A percentile compares a stretch with the other conserved stretches of the same genome.
Conservation (phyloP, 2,797 vertebrate species). For the Sardinella longiceps region DNA sequence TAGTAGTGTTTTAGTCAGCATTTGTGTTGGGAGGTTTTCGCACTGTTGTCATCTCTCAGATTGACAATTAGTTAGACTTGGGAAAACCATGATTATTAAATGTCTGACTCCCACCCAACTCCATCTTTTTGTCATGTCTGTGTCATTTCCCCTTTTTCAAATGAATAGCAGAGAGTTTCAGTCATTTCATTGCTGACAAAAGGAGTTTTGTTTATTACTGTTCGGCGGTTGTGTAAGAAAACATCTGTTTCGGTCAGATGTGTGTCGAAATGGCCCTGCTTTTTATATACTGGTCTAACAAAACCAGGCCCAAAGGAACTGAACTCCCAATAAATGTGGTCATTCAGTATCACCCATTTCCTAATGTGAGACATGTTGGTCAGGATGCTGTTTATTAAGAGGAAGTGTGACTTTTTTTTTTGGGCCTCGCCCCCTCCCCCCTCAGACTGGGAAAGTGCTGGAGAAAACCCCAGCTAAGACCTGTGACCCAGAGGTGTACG, state of each 20-base stretch:
- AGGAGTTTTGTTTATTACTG: background rate
- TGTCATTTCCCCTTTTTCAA: background rate
- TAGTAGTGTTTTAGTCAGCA: background rate
- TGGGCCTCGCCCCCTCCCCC: no score
- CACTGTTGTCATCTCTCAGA: background rate
- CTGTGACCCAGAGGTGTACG: constrained; percentile 79
- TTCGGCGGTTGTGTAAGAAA: background rate
- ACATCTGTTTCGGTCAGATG: background rate
- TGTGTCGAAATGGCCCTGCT: background rate
- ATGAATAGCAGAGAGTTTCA: background rate
- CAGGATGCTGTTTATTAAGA: background rate
- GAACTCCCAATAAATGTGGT: background rate
- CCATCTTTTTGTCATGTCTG: background rate
- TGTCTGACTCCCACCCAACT: background rate
- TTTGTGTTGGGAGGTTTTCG: background rate
- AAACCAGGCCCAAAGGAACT: background rate
- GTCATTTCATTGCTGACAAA: constrained; percentile 1
- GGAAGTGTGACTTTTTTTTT: constrained; percentile 50
- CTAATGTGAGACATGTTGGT: background rate
- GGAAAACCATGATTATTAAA: constrained; percentile 9
- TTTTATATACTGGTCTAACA: background rate
- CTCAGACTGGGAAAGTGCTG: constrained; percentile 73
- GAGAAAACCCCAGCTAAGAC: constrained; percentile 77
- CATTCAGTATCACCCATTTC: constrained; percentile 6
- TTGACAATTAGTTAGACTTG: background rate